phyloP scores from a whole-genome alignment of 2,113 vertebrate species.

The Hypanus sabinus region DNA sequence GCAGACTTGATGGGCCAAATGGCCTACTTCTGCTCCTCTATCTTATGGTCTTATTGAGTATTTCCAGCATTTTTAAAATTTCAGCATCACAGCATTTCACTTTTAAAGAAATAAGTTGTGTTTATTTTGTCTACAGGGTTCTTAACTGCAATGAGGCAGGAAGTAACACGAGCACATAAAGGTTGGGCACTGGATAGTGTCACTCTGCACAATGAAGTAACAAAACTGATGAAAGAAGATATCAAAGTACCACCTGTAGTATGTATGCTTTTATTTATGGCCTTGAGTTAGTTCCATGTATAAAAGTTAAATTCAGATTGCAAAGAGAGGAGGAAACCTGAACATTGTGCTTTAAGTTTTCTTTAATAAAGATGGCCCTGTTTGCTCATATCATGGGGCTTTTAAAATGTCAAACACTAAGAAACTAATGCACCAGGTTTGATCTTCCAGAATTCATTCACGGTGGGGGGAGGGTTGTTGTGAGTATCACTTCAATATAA shows the following conservation, averaged over 20 bases:
- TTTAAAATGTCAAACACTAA: not conserved
- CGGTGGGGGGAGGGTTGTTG: too few species aligned
- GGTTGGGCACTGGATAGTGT: constrained; percentile 66
- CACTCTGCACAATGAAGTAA: constrained; percentile 58
- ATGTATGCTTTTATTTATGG: constrained; percentile 42
- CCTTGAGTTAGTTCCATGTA: not conserved
- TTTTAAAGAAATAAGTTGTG: not conserved
- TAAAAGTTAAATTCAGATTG: not conserved
- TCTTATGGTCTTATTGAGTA: too few species aligned
- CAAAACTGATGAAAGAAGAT: constrained; percentile 59
- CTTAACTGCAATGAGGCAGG: constrained; percentile 65
- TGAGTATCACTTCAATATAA: too few species aligned
- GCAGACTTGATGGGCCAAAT: too few species aligned
- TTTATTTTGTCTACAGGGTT: constrained; percentile 50
- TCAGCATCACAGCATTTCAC: too few species aligned
- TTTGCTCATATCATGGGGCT: not conserved
- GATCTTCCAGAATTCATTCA: too few species aligned
- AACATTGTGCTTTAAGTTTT: not conserved
- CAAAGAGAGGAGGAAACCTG: not conserved
- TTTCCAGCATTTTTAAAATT: too few species aligned
- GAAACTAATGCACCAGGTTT: too few species aligned
- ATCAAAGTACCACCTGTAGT: constrained; percentile 53
- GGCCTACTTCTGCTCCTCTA: too few species aligned
- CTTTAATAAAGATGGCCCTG: too few species aligned
- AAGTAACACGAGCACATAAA: constrained; percentile 62